Evolutionary conservation across 1,140 invertebrate genomes (phyloP).

Genomic region (Ephestia elutella): DNA sequence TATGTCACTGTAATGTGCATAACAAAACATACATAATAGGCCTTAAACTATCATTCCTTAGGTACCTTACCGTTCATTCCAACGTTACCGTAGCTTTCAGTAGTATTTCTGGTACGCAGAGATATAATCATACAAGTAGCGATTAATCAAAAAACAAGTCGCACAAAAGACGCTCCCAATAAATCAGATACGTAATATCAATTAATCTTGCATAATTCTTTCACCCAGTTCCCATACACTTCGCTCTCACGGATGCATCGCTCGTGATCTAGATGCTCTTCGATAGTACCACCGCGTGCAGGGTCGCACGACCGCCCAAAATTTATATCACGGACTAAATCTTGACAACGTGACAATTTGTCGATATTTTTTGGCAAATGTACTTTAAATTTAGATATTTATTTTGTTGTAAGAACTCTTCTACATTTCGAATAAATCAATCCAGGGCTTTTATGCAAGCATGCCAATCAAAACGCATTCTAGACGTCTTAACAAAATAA

Average conservation of each 20-base stretch:
- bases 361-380: not conserved
- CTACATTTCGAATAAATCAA: too few species aligned
- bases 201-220: slow-evolving; percentile 8
- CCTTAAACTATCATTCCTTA: too few species aligned
- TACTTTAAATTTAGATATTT: not conserved
- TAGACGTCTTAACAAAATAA: too few species aligned
- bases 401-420: too few species aligned
- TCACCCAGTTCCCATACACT: slow-evolving; percentile 6
- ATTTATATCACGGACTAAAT: slow-evolving; percentile 2
- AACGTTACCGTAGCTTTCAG: too few species aligned
- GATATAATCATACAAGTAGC: too few species aligned
- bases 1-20: too few species aligned
- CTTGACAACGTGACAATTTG: slow-evolving; percentile 1
- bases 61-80: too few species aligned
- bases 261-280: slow-evolving; percentile 49
- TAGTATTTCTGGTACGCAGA: too few species aligned
- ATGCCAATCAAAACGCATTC: too few species aligned
- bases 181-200: slow-evolving; percentile 5
- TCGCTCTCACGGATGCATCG: slow-evolving; percentile 6
- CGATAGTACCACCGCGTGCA: slow-evolving; percentile 28
- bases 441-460: too few species aligned
- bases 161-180: not conserved
- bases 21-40: too few species aligned
- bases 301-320: slow-evolving; percentile 15
- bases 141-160: not conserved